Evolutionary conservation across 2,113 vertebrate genomes (phyloP).

Genomic region (Neolamprologus modestus): DNA sequence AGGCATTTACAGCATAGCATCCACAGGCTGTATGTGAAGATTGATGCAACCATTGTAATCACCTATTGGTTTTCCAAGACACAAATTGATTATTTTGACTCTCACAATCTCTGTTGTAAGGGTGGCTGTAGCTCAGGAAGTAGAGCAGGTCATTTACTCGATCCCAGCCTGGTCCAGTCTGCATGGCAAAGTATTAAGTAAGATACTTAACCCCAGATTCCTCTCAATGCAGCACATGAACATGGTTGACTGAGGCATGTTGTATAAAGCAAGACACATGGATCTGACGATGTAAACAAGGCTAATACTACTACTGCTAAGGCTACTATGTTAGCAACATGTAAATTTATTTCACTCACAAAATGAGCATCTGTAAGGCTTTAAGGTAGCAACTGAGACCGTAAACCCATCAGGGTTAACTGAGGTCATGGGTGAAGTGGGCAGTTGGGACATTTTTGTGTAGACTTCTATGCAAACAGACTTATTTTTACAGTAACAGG

Average conservation of each 20-base stretch:
- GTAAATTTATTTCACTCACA: not conserved
- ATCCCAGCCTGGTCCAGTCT: not conserved
- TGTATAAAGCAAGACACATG: not conserved
- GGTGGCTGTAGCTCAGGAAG: not conserved
- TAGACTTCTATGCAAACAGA: not conserved
- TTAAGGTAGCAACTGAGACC: not conserved
- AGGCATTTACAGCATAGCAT: not conserved
- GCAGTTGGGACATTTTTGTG: accelerated
- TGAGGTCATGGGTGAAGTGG: not conserved
- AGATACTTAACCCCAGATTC: not conserved
- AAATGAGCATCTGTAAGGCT: not conserved
- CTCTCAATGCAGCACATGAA: not conserved
- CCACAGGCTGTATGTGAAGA: not conserved
- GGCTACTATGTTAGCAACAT: not conserved
- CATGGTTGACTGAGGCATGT: not conserved
- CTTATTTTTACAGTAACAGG: not conserved
- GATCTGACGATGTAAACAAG: not conserved
- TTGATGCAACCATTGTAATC: not conserved
- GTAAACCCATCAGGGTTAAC: not conserved
- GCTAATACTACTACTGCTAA: not conserved
- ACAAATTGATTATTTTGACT: not conserved
- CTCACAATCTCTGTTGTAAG: not conserved
- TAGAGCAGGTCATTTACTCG: not conserved
- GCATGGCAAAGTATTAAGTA: not conserved
- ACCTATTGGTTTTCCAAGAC: not conserved